Conservation (phyloP, 2,797 vertebrate genomes). For the Pseudochirops corinnae region DNA sequence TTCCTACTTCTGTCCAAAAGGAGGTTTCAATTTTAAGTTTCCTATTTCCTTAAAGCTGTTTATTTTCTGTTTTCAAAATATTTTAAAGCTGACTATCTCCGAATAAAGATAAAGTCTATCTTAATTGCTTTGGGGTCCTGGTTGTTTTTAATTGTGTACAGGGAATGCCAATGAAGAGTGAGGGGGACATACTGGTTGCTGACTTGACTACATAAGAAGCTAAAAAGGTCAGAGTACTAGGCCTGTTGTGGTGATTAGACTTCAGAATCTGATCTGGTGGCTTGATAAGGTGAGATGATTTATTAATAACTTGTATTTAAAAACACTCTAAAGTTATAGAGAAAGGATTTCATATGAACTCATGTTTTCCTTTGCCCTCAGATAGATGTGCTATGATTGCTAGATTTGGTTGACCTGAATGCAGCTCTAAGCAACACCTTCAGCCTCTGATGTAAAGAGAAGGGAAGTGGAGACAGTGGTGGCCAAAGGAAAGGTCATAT, state of each 20-base stretch:
- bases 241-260: background rate
- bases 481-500: background rate
- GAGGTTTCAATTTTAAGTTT: background rate
- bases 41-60: background rate
- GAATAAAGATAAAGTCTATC: background rate
- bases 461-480: background rate
- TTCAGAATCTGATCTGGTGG: background rate
- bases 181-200: background rate
- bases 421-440: background rate
- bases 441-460: background rate
- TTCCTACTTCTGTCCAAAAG: background rate
- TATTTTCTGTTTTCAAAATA: background rate
- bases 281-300: background rate
- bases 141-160: background rate
- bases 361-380: background rate
- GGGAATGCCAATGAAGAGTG: background rate
- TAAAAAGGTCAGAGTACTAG: background rate
- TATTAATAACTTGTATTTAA: background rate
- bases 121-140: background rate
- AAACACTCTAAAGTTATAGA: background rate
- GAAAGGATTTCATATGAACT: background rate
- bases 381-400: background rate
- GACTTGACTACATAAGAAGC: background rate
- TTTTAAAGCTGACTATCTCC: background rate
- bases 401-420: background rate